Evolutionary conservation across 2,797 vertebrate species (phyloP).

Genomic region (Astyanax mexicanus): DNA sequence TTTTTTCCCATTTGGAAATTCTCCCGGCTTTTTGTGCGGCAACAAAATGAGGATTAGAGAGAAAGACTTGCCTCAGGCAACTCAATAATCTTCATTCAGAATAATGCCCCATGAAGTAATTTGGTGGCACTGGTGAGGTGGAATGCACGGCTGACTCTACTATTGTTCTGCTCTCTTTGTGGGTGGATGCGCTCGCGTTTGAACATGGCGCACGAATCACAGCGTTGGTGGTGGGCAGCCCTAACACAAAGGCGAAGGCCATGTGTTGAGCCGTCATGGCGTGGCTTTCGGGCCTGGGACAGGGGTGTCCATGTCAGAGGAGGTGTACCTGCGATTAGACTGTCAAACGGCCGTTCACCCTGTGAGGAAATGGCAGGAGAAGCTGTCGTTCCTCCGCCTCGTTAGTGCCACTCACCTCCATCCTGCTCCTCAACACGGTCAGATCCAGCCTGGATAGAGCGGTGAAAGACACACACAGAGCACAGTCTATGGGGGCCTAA

Average conservation of each 20-base stretch:
- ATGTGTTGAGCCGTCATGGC: constrained; percentile 5
- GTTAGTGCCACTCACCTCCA: constrained; percentile 55
- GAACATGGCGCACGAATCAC: constrained; percentile 30
- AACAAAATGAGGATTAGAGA: constrained; percentile 50
- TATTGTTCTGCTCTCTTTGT: background rate
- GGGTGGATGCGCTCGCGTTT: background rate
- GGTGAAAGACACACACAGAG: constrained; percentile 7
- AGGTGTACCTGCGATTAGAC: constrained; percentile 36
- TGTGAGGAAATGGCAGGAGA: constrained; percentile 40
- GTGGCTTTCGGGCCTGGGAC: background rate
- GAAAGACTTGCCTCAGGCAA: constrained; percentile 49
- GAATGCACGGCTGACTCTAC: constrained; percentile 43
- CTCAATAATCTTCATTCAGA: constrained; percentile 59
- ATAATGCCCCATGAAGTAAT: constrained; percentile 55
- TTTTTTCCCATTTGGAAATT: constrained; percentile 49
- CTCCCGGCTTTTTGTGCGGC: constrained; percentile 35
- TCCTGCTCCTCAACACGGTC: constrained; percentile 10
- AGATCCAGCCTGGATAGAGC: background rate
- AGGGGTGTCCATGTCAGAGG: constrained; percentile 26
- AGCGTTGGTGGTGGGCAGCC: constrained; percentile 49
- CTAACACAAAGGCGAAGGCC: constrained; percentile 53
- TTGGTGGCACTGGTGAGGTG: constrained; percentile 39
- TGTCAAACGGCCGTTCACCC: constrained; percentile 39
- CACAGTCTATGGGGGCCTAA: constrained; percentile 7
- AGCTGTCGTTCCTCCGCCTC: constrained; percentile 49